phyloP scores from a whole-genome alignment of 2,888 invertebrate genomes.

The Salticus scenicus region DNA sequence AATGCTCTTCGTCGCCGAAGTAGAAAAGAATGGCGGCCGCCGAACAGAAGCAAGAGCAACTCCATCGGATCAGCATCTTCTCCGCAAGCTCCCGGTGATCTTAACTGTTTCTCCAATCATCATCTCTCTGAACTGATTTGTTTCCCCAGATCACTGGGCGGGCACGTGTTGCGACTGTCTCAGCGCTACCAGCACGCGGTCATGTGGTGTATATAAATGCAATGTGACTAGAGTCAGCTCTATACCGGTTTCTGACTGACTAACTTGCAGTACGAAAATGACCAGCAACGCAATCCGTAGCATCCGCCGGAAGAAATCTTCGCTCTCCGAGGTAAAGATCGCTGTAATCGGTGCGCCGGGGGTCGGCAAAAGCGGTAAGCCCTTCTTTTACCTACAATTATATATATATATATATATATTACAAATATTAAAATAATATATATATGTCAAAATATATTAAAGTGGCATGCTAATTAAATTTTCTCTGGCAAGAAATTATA shows the following conservation, averaged over 20 bases:
- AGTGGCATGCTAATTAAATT: too few species aligned
- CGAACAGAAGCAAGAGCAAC: conserved; percentile 10
- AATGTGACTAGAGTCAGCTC: not conserved
- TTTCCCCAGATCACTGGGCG: not conserved
- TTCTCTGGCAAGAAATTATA: too few species aligned
- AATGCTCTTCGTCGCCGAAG: not conserved
- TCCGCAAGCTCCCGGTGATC: not conserved
- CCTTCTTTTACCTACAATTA: too few species aligned
- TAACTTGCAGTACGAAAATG: conserved; percentile 74
- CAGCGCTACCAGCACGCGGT: not conserved
- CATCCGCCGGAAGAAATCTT: conserved; percentile 91
- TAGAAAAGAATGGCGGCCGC: conserved; percentile 5
- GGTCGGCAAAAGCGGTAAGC: conserved; percentile 92
- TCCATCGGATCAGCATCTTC: not conserved
- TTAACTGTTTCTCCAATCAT: not conserved
- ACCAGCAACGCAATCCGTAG: conserved; percentile 83
- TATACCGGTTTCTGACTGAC: not conserved
- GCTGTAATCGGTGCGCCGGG: conserved; percentile 91
- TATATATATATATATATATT: too few species aligned
- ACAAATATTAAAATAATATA: too few species aligned
- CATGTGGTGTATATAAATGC: not conserved
- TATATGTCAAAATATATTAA: not conserved
- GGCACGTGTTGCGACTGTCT: not conserved
- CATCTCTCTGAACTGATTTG: not conserved
- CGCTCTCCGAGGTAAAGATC: conserved; percentile 91